Percentiles rank a stretch among this genome's conserved stretches.
Conservation (phyloP, 2,113 vertebrate species). For the Chaenocephalus aceratus region DNA sequence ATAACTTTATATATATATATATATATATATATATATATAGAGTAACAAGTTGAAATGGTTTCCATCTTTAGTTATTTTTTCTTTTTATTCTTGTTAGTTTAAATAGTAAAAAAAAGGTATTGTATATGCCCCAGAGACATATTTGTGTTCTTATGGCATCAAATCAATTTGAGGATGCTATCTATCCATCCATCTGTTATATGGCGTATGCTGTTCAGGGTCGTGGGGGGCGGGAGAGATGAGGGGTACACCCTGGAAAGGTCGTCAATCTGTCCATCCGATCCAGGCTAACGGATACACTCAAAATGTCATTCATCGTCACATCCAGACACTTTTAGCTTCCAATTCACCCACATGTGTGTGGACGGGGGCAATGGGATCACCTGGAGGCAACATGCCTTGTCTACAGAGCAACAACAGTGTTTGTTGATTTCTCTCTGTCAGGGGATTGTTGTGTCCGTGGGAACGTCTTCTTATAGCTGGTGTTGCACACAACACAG, state of each 20-base stretch:
- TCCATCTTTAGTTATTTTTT: neutral
- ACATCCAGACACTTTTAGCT: neutral
- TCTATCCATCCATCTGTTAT: conserved; percentile 22
- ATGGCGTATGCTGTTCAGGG: conserved; percentile 23
- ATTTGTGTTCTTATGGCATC: conserved; percentile 2
- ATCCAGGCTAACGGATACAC: conserved; percentile 27
- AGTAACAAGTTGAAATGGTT: conserved; percentile 25
- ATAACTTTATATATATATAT: conserved; percentile 7
- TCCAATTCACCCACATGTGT: neutral
- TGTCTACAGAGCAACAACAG: neutral
- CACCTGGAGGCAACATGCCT: neutral
- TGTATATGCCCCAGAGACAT: neutral
- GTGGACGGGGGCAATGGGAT: conserved; percentile 9
- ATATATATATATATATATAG: conserved; percentile 6
- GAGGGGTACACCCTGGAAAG: conserved; percentile 1
- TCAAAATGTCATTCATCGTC: neutral
- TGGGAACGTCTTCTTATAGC: too few species aligned
- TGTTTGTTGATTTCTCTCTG: neutral
- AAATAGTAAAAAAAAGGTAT: neutral
- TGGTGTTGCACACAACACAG: neutral
- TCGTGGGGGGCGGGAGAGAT: neutral
- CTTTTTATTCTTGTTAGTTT: conserved; percentile 16
- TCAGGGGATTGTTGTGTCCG: neutral
- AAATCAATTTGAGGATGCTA: conserved; percentile 17
- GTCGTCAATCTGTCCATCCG: conserved; percentile 23